Percentiles rank a stretch among this genome's conserved stretches.
Evolutionary conservation across 2,797 vertebrate species (phyloP).

Genomic region (Enteromius fasciolatus): DNA sequence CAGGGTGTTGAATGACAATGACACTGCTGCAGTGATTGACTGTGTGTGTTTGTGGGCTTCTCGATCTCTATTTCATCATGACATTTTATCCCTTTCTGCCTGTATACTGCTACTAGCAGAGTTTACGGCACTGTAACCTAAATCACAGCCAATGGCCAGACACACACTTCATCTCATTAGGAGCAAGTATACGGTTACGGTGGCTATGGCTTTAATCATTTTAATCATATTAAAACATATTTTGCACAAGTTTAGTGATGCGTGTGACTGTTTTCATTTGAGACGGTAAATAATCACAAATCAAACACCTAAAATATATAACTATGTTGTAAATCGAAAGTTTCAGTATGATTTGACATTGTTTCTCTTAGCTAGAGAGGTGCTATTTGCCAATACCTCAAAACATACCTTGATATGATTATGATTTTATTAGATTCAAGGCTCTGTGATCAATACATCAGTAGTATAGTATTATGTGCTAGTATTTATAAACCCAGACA

Average conservation of each 20-base stretch:
- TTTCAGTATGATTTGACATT: neutral
- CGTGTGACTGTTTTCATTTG: neutral
- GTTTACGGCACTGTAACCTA: slow-evolving; percentile 41
- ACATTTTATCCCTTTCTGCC: slow-evolving; percentile 39
- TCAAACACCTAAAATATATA: neutral
- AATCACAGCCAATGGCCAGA: slow-evolving; percentile 17
- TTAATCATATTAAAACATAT: neutral
- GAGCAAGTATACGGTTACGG: neutral
- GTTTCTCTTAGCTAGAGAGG: neutral
- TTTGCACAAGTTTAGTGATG: neutral
- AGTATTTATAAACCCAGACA: neutral
- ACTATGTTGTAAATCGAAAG: neutral
- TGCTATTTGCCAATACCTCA: neutral
- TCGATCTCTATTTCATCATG: slow-evolving; percentile 42
- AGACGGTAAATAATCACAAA: neutral
- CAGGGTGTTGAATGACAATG: slow-evolving; percentile 58
- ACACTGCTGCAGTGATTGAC: slow-evolving; percentile 43
- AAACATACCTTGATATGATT: neutral
- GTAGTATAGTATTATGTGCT: neutral
- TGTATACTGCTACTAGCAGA: slow-evolving; percentile 31
- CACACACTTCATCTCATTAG: neutral
- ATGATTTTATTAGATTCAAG: neutral
- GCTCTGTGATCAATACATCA: neutral
- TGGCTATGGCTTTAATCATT: neutral
- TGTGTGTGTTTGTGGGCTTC: slow-evolving; percentile 30